Base-by-base conservation (phyloP, 2,888 invertebrate species). In the Germaria angustata region DNA sequence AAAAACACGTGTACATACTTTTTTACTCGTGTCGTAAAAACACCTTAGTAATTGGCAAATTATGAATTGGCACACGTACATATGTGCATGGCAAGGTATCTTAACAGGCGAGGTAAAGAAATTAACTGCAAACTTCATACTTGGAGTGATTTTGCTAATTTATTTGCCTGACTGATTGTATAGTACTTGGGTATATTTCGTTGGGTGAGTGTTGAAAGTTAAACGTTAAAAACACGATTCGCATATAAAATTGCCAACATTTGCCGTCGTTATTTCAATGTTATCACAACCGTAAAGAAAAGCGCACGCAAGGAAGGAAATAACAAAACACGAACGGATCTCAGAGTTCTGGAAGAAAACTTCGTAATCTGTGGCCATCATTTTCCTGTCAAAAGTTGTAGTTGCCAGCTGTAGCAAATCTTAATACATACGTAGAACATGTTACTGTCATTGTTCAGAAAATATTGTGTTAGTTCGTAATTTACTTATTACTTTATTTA, bases 391-490 rank as follows among this genome's bases (percentile, higher is more conserved):
- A 22, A 65, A 20, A 46, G 34, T 49, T 34, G 61, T 5, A 46
- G 34, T 49, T 34, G 61, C 8, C 28, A 71, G 41, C 28, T 61
- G 46, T 49, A 7, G 32, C n/a, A 66, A 34, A 63, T 36, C 51
- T 39, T 71, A 11, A 2, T 15, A 49, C 49, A 53, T 8, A 72
- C 49, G 34, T 39, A 13, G 53, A 66, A 46, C 11, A 82, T 82
- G 82, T 44, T 82, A 15, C 11, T 65, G 24, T 36, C 66, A 39
- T 53, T 71, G 44, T 76, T 79, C n/a, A 79, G 66, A 72, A 82
- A 82, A 66, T 78, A 59, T 80, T 81, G 78, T 73, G 86, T 84
- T 81, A 85, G 84, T 84, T 66, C 41, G 39, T 24, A 55, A 66
- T 22, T 61, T 41, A 6, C 53, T 9, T 7, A 13, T 7, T 20